phyloP scores from a whole-genome alignment of 2,113 vertebrate species.

The Psophia crepitans region DNA sequence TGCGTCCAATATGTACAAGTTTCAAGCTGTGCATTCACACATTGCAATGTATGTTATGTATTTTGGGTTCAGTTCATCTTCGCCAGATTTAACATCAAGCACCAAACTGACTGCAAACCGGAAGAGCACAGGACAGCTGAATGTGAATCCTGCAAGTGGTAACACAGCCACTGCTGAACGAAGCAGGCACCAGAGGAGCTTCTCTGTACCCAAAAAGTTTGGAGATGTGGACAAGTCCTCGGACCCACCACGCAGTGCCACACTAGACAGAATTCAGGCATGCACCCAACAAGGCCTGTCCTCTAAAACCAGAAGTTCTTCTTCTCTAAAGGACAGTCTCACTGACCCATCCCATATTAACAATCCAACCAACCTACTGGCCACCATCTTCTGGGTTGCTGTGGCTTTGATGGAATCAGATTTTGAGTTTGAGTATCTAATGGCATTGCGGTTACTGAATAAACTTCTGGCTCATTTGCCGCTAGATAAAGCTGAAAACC shows the following conservation, averaged over 20 bases:
- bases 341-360: conserved; percentile 89
- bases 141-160: conserved; percentile 78
- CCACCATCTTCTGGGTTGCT: conserved; percentile 96
- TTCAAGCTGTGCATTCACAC: not conserved
- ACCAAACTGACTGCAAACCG: conserved; percentile 89
- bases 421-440: conserved; percentile 98
- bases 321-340: conserved; percentile 88
- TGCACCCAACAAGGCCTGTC: conserved; percentile 89
- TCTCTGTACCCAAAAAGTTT: conserved; percentile 97
- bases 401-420: conserved; percentile 98
- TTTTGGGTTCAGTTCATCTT: conserved; percentile 81
- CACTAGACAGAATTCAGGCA: conserved; percentile 94
- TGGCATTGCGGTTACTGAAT: conserved; percentile 91
- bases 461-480: conserved; percentile 92
- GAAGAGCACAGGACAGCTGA: conserved; percentile 95
- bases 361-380: conserved; percentile 90
- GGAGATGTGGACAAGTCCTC: conserved; percentile 86
- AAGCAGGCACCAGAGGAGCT: conserved; percentile 92
- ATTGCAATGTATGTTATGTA: not conserved
- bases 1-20: not conserved
- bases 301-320: conserved; percentile 83
- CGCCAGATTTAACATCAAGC: conserved; percentile 88
- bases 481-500: conserved; percentile 91
- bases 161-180: conserved; percentile 83
- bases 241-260: conserved; percentile 93